Percentiles rank a stretch among this genome's conserved stretches.
These are phyloP conservation scores for Tetrao urogallus DNA, from an alignment of 2,113 vertebrate species.

Conservation along the genomic window DNA sequence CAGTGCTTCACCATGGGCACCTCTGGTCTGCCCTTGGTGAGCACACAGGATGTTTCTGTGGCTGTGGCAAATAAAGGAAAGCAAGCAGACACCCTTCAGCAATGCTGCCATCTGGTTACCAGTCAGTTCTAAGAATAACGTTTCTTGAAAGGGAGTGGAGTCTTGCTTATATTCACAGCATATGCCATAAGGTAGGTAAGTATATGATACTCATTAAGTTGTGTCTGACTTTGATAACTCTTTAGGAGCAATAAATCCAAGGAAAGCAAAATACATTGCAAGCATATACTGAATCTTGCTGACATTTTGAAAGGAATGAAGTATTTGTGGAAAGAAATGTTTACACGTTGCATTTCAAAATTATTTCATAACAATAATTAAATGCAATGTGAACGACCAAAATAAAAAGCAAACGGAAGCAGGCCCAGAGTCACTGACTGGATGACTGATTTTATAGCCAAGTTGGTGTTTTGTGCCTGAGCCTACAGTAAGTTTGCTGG, in stretches of 20 bases:
- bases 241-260: not conserved
- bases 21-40: not conserved
- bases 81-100: not conserved
- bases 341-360: not conserved
- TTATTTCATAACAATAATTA: not conserved
- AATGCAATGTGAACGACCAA: not conserved
- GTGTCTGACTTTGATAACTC: not conserved
- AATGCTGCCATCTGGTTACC: not conserved
- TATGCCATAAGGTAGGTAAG: not conserved
- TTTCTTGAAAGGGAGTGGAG: not conserved
- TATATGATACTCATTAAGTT: not conserved
- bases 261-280: not conserved
- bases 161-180: not conserved
- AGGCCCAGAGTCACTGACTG: not conserved
- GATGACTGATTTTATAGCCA: not conserved
- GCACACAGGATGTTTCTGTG: not conserved
- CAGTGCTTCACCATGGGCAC: not conserved
- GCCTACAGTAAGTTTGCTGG: rapidly evolving
- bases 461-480: not conserved
- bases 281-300: not conserved
- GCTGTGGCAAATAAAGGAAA: not conserved
- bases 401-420: not conserved
- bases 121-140: not conserved
- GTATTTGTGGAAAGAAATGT: not conserved
- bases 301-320: not conserved